Evolutionary conservation across 2,797 vertebrate species (phyloP).

Genomic region (Gymnodraco acuticeps): DNA sequence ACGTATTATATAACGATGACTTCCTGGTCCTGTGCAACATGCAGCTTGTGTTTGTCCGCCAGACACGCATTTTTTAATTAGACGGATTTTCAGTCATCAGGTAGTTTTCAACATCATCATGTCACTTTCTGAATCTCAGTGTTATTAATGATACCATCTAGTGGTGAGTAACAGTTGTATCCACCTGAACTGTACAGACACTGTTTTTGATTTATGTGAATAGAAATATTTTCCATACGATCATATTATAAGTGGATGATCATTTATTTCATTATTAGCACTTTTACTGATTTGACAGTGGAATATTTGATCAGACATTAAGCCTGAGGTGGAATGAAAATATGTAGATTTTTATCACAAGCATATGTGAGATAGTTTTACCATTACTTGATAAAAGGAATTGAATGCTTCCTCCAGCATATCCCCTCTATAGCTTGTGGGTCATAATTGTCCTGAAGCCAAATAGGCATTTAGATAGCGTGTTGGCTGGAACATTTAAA

Average conservation of each 20-base stretch:
- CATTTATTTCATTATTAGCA: neutral
- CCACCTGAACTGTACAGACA: constrained; percentile 5
- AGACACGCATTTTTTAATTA: neutral
- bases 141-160: constrained; percentile 73
- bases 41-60: neutral
- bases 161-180: constrained; percentile 63
- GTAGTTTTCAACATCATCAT: constrained; percentile 1
- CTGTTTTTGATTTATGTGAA: constrained; percentile 14
- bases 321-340: neutral
- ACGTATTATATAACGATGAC: neutral
- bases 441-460: constrained; percentile 20
- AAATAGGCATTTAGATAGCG: constrained; percentile 16
- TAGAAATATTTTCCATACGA: constrained; percentile 16
- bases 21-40: neutral
- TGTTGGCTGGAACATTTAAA: constrained; percentile 21
- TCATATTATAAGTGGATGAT: neutral
- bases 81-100: constrained; percentile 6
- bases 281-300: neutral
- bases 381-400: neutral
- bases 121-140: constrained; percentile 18
- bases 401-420: neutral
- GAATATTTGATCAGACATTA: neutral
- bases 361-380: neutral
- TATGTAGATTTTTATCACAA: constrained; percentile 6
- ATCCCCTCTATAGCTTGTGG: neutral